Percentiles rank a stretch among this genome's conserved stretches.
These are phyloP conservation scores for Sebastolobus altivelis DNA, from an alignment of 2,797 vertebrate genomes.

Conservation along the genomic window DNA sequence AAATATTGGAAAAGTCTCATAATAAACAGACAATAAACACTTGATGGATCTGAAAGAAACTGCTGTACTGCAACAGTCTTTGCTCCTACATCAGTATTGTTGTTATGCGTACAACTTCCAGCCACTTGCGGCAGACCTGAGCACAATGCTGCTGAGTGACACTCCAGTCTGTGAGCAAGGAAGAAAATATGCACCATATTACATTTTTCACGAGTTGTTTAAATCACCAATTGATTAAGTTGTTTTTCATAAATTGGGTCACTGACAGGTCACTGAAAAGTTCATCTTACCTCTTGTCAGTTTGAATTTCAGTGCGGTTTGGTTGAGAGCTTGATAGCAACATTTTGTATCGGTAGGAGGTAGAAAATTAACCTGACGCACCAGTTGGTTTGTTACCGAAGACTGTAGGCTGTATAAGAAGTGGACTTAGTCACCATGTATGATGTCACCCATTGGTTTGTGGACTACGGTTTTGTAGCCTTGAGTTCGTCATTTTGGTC, in stretches of 20 bases:
- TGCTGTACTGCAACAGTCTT: not conserved
- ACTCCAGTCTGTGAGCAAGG: not conserved
- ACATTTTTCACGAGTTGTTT: not conserved
- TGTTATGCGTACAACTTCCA: not conserved
- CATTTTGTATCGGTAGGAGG: not conserved
- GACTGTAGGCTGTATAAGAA: too few relatives aligned
- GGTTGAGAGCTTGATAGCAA: not conserved
- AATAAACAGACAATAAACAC: not conserved
- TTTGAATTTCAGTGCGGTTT: not conserved
- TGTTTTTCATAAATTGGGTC: not conserved
- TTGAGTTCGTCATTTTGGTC: too few relatives aligned
- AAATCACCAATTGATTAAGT: not conserved
- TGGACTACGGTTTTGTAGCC: too few relatives aligned
- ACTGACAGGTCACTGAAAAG: not conserved
- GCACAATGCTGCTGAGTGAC: not conserved
- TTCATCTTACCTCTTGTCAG: fast-evolving
- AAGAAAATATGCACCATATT: not conserved
- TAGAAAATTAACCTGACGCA: not conserved
- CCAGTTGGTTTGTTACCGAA: too few relatives aligned
- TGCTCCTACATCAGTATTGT: not conserved
- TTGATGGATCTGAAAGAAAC: not conserved
- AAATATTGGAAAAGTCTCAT: not conserved
- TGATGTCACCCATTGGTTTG: too few relatives aligned
- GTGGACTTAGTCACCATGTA: too few relatives aligned
- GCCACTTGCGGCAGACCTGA: not conserved